Conservation (phyloP, 1,140 invertebrate species). For the Drosophila lacteicornis region DNA sequence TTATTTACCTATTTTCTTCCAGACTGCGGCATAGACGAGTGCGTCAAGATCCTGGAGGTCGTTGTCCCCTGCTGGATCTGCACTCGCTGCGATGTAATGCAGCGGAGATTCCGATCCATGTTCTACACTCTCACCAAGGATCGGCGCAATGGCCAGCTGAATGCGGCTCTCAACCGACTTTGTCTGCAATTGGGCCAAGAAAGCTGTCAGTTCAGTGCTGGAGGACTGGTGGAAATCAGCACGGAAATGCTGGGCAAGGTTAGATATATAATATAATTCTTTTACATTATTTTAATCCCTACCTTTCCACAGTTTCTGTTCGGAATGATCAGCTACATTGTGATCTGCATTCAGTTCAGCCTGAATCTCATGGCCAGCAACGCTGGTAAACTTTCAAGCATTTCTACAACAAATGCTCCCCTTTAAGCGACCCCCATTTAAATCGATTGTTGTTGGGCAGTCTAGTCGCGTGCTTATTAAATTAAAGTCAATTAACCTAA, state of each 20-base stretch:
- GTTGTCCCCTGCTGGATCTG: constrained; percentile 55
- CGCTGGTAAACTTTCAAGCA: neutral
- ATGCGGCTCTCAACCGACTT: constrained; percentile 28
- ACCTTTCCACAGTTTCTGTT: constrained; percentile 51
- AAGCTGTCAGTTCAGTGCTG: constrained; percentile 52
- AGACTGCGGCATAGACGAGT: constrained; percentile 51
- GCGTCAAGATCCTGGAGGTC: constrained; percentile 45
- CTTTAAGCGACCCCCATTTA: constrained; percentile 3
- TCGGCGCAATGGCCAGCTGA: constrained; percentile 46
- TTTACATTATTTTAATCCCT: too few relatives aligned
- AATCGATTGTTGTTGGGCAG: constrained; percentile 14
- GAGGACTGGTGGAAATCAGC: constrained; percentile 52
- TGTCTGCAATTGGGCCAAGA: constrained; percentile 60
- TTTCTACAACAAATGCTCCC: neutral
- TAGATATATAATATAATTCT: neutral
- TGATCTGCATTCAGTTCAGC: constrained; percentile 70
- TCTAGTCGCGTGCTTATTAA: constrained; percentile 55
- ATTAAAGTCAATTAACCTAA: constrained; percentile 74
- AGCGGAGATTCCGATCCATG: constrained; percentile 34
- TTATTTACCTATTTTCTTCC: neutral
- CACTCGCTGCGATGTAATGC: constrained; percentile 40
- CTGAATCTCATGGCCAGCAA: constrained; percentile 28
- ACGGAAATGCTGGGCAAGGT: constrained; percentile 64
- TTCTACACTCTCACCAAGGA: constrained; percentile 44
- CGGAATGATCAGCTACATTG: constrained; percentile 55